A percentile compares a stretch with the other conserved stretches of the same genome.
phyloP scores from a whole-genome alignment of 30 jellyfish, hydroid and myxozoan genomes.

The Hydractinia echinata region DNA sequence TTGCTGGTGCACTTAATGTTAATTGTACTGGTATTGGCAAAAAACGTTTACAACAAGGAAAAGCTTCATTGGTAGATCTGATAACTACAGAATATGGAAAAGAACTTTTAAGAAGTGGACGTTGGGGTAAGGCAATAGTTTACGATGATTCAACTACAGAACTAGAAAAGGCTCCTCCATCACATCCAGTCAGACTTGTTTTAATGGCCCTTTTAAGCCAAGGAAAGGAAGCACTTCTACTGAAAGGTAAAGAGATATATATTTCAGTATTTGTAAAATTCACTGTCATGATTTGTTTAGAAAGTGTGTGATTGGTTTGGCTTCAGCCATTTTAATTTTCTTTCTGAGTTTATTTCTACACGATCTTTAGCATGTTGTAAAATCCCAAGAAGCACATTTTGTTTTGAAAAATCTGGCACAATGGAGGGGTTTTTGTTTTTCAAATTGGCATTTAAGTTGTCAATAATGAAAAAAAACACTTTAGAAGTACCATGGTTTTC shows the following conservation, averaged over 20 bases:
- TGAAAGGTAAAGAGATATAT: constrained; percentile 72
- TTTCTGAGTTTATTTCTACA: no score
- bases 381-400: no score
- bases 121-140: constrained; percentile 81
- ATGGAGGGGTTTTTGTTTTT: no score
- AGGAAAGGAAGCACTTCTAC: constrained; percentile 81
- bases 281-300: no score
- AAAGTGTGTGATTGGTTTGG: no score
- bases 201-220: constrained; percentile 57
- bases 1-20: constrained; percentile 86
- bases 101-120: constrained; percentile 65
- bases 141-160: constrained; percentile 87
- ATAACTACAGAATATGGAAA: constrained; percentile 76
- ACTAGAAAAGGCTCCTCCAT: constrained; percentile 81
- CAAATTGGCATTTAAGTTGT: no score
- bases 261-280: no score
- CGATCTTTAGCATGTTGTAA: no score
- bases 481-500: no score
- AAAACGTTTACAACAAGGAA: constrained; percentile 82
- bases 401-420: no score
- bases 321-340: no score
- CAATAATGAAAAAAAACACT: no score
- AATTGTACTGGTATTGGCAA: constrained; percentile 71
- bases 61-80: constrained; percentile 67
- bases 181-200: constrained; percentile 84